Percentiles rank a stretch among this genome's conserved stretches.
phyloP scores from a whole-genome alignment of 2,113 vertebrate species.

The Albula glossodonta region DNA sequence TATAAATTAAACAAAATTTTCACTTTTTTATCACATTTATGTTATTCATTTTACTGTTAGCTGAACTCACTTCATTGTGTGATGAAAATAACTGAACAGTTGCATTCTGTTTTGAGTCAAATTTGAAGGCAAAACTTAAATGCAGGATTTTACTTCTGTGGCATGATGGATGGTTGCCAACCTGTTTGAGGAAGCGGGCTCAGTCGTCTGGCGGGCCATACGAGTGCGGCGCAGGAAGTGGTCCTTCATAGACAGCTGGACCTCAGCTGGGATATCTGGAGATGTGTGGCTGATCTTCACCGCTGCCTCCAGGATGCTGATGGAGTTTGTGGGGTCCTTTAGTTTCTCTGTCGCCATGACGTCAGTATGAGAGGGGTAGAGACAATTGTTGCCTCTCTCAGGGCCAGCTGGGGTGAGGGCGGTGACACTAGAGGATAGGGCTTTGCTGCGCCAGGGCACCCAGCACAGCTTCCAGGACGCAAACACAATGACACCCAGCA shows the following conservation, averaged over 20 bases:
- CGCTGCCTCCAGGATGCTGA: conserved; percentile 87
- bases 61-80: no score
- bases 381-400: conserved; percentile 41
- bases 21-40: no score
- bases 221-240: conserved; percentile 82
- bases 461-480: conserved; percentile 92
- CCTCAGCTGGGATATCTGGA: conserved; percentile 89
- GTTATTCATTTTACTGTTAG: no score
- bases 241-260: conserved; percentile 93
- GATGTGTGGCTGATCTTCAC: conserved; percentile 97
- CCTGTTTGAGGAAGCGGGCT: conserved; percentile 89
- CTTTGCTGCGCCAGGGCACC: conserved; percentile 83
- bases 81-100: no score
- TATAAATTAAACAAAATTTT: no score
- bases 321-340: conserved; percentile 74
- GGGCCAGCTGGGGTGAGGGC: conserved; percentile 48
- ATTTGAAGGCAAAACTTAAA: no score
- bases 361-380: conserved; percentile 52
- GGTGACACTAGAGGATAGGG: conserved; percentile 64
- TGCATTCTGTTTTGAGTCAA: no score
- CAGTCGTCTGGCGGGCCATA: conserved; percentile 87
- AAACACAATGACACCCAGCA: conserved; percentile 86
- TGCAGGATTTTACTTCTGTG: no score
- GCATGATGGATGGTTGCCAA: conserved; percentile 44
- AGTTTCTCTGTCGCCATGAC: conserved; percentile 88